Evolutionary conservation across 2,113 vertebrate species (phyloP), one percentile per base, ranked within the genome.

Genomic region (Alces alces): DNA sequence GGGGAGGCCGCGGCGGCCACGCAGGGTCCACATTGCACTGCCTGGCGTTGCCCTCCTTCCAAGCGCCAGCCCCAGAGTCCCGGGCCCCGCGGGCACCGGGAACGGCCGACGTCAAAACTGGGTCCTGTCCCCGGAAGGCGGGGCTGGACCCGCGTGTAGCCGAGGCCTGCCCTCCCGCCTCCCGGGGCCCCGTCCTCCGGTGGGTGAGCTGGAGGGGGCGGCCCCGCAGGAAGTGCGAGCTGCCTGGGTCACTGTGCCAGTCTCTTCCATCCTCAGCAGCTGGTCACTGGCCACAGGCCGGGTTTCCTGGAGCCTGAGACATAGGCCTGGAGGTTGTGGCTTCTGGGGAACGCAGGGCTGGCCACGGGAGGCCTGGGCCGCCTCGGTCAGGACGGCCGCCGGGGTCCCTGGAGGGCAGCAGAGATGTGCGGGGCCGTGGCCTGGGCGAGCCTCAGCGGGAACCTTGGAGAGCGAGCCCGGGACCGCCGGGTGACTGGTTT

Each of bases 61-160:
- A n/a, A 27, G 9, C 8, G 30, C 4, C 30, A 64, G 11, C 11
- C 60, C 5, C 33, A 27, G 19, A 14, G n/a, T 15, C 64, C 39
- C 7, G 6, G 30, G 79, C n/a, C 10, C 10, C 2, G 1, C 1
- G 10, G 21, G 85, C 13, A 6, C 15, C 52, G 12, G 30, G 57
- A 33, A 92, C 1, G 7, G 50, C 43, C 57, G 36, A 25, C 2
- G 57, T 60, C 16, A 33, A 14, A 61, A 79, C 73, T 5, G 16
- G 15, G 21, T 45, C 78, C n/a, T 84, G 64, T 47, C 39, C 36
- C 52, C 25, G 73, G 66, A 39, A 76, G 73, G 33, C 7, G 30
- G 58, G 70, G 36, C 89, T 15, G 52, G 57, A 55, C 58, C 12
- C 11, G 0, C 0, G 5, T 14, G 43, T 60, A 66, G 84, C 10